A percentile compares a stretch with the other conserved stretches of the same genome.
phyloP scores from a whole-genome alignment of 2,888 invertebrate species.

The Nomada lathburiana region DNA sequence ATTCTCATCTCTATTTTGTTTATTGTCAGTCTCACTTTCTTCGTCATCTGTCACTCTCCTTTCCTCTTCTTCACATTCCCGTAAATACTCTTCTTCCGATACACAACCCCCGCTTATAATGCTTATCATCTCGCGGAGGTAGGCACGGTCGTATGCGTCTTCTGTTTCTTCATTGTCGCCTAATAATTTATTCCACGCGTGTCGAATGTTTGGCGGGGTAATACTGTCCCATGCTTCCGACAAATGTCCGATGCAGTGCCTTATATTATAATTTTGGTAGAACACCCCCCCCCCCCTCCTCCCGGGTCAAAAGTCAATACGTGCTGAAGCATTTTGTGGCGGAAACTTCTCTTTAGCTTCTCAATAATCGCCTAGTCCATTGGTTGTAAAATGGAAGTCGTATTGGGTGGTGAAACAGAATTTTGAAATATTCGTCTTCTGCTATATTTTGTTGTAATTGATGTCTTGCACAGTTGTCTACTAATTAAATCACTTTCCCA shows the following conservation, averaged over 20 bases:
- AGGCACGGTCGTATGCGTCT: too few species aligned
- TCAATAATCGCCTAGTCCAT: constrained; percentile 73
- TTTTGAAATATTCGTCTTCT: constrained; percentile 46
- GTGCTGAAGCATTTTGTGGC: constrained; percentile 51
- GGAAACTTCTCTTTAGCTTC: constrained; percentile 64
- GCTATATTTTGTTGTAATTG: not conserved
- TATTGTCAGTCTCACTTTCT: too few species aligned
- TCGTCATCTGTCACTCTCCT: too few species aligned
- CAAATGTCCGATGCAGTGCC: not conserved
- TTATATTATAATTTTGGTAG: constrained; percentile 47
- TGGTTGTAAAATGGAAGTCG: constrained; percentile 69
- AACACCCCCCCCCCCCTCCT: constrained; percentile 37
- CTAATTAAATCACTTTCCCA: constrained; percentile 60
- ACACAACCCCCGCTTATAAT: too few species aligned
- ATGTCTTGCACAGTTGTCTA: constrained; percentile 53
- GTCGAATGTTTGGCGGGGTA: not conserved
- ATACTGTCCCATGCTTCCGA: not conserved
- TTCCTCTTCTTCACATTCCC: too few species aligned
- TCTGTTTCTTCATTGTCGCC: too few species aligned
- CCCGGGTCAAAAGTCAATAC: constrained; percentile 50
- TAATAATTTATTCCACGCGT: not conserved
- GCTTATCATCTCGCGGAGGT: too few species aligned
- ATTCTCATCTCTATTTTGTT: too few species aligned
- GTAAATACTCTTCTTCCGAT: too few species aligned
- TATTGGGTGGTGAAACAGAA: constrained; percentile 65